Percentiles rank a stretch among this genome's conserved stretches.
Conservation (phyloP, 2,888 invertebrate species). For the Tiliacea aurago region DNA sequence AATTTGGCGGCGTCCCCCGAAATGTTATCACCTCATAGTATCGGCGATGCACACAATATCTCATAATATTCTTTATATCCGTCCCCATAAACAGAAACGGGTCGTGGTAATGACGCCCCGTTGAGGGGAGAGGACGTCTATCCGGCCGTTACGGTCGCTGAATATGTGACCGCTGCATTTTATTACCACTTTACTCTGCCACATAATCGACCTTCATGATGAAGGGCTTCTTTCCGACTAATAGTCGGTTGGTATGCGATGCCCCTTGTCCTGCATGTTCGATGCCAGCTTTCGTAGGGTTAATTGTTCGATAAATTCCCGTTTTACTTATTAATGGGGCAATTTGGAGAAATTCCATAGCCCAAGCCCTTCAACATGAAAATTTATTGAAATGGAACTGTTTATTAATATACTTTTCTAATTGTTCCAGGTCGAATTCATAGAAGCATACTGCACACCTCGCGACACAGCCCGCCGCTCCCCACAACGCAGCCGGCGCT, state of each 20-base stretch:
- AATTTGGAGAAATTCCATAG: constrained; percentile 21
- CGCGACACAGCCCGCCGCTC: constrained; percentile 91
- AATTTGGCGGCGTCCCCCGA: constrained; percentile 79
- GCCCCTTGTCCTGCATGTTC: constrained; percentile 58
- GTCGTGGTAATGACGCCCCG: constrained; percentile 87
- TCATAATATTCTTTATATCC: constrained; percentile 90
- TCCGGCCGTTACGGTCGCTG: constrained; percentile 88
- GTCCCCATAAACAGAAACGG: constrained; percentile 89
- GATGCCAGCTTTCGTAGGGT: constrained; percentile 49
- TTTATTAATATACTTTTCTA: constrained; percentile 29
- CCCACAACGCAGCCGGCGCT: constrained; percentile 86
- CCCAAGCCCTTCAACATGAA: neutral
- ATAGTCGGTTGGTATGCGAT: constrained; percentile 81
- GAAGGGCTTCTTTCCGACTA: constrained; percentile 86
- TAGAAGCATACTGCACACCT: constrained; percentile 94
- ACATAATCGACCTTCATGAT: constrained; percentile 90
- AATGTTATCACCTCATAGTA: constrained; percentile 88
- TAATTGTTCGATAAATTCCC: constrained; percentile 50
- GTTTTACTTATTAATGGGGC: constrained; percentile 15
- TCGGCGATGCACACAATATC: constrained; percentile 87
- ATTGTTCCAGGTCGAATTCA: constrained; percentile 92
- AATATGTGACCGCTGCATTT: constrained; percentile 91
- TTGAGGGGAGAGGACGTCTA: constrained; percentile 85
- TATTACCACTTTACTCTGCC: constrained; percentile 90
- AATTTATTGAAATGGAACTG: neutral